phyloP scores from a whole-genome alignment of 2,113 vertebrate species.

The Takifugu bimaculatus region DNA sequence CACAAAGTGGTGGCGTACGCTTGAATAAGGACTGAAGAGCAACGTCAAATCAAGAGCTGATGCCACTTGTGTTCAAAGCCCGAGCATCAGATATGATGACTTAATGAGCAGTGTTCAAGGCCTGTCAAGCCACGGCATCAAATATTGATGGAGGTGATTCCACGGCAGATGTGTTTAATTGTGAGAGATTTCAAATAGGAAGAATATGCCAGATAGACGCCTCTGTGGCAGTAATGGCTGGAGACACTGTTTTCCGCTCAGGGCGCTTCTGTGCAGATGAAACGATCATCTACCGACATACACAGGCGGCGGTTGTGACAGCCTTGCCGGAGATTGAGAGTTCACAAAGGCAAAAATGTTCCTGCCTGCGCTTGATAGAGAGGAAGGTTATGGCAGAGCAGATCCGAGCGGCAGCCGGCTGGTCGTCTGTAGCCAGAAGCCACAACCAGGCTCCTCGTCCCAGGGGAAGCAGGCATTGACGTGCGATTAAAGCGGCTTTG shows the following conservation, averaged over 20 bases:
- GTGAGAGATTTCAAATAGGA: conserved; percentile 53
- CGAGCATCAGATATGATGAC: conserved; percentile 32
- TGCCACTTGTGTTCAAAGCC: conserved; percentile 22
- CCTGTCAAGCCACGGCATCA: conserved; percentile 31
- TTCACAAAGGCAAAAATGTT: conserved; percentile 50
- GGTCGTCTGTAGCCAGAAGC: conserved; percentile 53
- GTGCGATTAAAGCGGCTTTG: conserved; percentile 63
- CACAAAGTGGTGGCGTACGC: background rate
- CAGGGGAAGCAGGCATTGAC: conserved; percentile 57
- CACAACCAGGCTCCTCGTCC: conserved; percentile 53
- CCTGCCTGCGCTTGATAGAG: conserved; percentile 39
- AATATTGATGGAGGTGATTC: conserved; percentile 57
- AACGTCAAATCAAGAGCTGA: conserved; percentile 16
- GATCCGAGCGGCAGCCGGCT: conserved; percentile 44
- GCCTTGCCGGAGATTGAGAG: conserved; percentile 41
- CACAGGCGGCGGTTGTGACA: conserved; percentile 41
- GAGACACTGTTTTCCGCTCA: conserved; percentile 44
- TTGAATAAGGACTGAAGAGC: conserved; percentile 21
- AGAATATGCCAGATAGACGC: conserved; percentile 37
- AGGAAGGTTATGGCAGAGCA: conserved; percentile 33
- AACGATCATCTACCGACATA: conserved; percentile 36
- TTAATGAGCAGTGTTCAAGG: conserved; percentile 45
- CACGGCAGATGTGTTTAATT: conserved; percentile 45
- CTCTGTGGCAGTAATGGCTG: conserved; percentile 19
- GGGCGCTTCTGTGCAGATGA: conserved; percentile 49